Conservation (phyloP, 1,140 invertebrate genomes). For the Hypothenemus hampei region DNA sequence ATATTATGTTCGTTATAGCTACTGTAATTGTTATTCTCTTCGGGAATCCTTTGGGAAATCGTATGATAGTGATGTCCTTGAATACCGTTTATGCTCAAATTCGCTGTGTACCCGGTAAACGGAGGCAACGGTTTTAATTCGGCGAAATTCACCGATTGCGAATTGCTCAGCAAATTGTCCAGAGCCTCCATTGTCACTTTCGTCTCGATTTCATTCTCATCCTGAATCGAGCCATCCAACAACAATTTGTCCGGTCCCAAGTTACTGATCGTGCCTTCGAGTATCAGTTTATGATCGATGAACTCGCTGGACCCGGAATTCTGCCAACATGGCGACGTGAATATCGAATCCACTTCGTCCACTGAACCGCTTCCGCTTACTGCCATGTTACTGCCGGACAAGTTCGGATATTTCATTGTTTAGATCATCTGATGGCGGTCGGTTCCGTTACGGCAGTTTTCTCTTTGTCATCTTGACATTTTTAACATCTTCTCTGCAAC, state of each 20-base stretch:
- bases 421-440: slow-evolving; percentile 36
- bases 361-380: slow-evolving; percentile 44
- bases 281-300: slow-evolving; percentile 41
- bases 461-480: slow-evolving; percentile 26
- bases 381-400: slow-evolving; percentile 46
- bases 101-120: slow-evolving; percentile 78
- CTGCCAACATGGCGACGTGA: slow-evolving; percentile 43
- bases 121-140: slow-evolving; percentile 83
- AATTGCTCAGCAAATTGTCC: slow-evolving; percentile 59
- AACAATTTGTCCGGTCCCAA: slow-evolving; percentile 48
- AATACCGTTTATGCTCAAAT: slow-evolving; percentile 77
- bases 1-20: slow-evolving; percentile 57
- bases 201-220: slow-evolving; percentile 45
- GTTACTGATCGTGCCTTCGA: slow-evolving; percentile 39
- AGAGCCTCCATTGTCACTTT: slow-evolving; percentile 55
- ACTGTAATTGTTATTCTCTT: slow-evolving; percentile 53
- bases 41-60: slow-evolving; percentile 64
- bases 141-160: slow-evolving; percentile 58
- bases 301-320: slow-evolving; percentile 39
- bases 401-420: slow-evolving; percentile 47
- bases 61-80: slow-evolving; percentile 81
- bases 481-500: slow-evolving; percentile 10
- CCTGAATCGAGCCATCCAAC: slow-evolving; percentile 45
- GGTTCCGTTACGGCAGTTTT: slow-evolving; percentile 13
- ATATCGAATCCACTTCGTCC: slow-evolving; percentile 44